Conservation (phyloP, 2,113 vertebrate species). For the Dasypus novemcinctus region DNA sequence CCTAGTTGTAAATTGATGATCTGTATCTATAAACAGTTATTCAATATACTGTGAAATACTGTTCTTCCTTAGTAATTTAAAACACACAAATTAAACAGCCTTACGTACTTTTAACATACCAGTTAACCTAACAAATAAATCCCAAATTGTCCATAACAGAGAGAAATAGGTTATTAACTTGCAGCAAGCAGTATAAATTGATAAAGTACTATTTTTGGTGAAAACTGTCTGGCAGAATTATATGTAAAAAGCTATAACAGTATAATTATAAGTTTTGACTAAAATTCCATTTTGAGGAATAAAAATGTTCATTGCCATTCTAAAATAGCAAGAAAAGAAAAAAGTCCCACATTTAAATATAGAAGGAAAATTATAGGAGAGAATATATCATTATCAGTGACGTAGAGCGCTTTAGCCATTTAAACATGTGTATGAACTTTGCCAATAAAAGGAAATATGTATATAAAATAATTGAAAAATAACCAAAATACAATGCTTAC, state of each 20-base stretch:
- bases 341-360: neutral
- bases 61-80: neutral
- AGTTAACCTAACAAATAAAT: neutral
- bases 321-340: neutral
- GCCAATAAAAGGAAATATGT: neutral
- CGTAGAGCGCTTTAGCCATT: neutral
- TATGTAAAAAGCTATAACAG: neutral
- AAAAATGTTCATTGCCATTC: neutral
- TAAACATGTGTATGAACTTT: neutral
- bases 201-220: neutral
- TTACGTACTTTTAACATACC: neutral
- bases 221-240: neutral
- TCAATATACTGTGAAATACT: neutral
- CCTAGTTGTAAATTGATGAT: neutral
- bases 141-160: neutral
- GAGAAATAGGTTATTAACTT: neutral
- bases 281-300: neutral
- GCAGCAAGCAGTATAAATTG: neutral
- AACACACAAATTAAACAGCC: neutral
- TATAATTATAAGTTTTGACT: neutral
- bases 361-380: neutral
- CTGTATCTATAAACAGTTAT: neutral
- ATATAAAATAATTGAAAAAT: neutral
- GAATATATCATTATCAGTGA: neutral
- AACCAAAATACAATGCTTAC: neutral